Conservation (phyloP, 2,113 vertebrate species). For the Anhinga anhinga region DNA sequence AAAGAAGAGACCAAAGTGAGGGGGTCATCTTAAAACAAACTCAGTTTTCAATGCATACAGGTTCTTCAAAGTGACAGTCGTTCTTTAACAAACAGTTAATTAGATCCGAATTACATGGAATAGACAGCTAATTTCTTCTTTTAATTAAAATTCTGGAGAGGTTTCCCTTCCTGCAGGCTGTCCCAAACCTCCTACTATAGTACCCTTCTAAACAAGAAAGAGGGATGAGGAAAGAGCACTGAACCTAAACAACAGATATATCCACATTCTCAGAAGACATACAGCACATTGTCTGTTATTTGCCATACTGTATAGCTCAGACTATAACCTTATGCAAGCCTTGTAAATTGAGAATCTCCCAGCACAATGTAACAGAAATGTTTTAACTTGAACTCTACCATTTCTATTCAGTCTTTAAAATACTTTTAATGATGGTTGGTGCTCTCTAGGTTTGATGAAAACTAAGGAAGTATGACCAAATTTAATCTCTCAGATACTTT, state of each 20-base stretch:
- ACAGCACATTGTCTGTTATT: neutral
- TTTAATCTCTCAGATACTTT: neutral
- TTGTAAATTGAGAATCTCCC: neutral
- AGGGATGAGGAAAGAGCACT: neutral
- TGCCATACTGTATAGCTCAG: neutral
- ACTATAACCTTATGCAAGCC: neutral
- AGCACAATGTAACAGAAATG: neutral
- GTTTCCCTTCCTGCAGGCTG: neutral
- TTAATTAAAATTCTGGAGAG: neutral
- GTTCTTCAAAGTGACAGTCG: neutral
- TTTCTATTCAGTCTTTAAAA: neutral
- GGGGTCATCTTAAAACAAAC: neutral
- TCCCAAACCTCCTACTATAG: neutral
- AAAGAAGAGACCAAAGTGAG: rapidly evolving
- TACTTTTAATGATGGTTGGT: neutral
- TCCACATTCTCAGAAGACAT: neutral
- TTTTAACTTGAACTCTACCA: neutral
- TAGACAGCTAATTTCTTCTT: neutral
- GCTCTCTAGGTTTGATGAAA: neutral
- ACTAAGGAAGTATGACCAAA: neutral
- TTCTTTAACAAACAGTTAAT: neutral
- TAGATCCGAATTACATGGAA: neutral
- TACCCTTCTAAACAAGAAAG: neutral
- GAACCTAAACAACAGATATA: neutral
- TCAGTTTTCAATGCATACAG: neutral